Evolutionary conservation across 2,888 invertebrate genomes (phyloP).

Genomic region (Diaperis boleti): DNA sequence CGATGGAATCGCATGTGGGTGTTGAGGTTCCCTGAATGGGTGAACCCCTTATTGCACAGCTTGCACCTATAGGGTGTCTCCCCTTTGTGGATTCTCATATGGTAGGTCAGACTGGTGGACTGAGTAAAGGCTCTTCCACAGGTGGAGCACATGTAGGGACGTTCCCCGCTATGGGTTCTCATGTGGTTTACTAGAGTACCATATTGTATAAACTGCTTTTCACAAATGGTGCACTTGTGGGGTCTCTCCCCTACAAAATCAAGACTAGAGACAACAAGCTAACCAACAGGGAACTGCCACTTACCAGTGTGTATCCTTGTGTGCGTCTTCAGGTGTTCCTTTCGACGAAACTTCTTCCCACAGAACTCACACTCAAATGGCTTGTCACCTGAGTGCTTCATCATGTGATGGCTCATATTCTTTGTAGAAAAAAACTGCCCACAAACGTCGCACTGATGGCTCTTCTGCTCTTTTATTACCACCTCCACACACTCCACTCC

Average conservation of each 20-base stretch:
- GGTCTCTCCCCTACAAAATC: slow-evolving; percentile 51
- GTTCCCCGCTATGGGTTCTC: slow-evolving; percentile 50
- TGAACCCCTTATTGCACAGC: slow-evolving; percentile 55
- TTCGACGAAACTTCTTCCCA: slow-evolving; percentile 52
- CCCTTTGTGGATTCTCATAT: slow-evolving; percentile 55
- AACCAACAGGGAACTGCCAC: not conserved
- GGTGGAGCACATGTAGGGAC: slow-evolving; percentile 49
- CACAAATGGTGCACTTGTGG: slow-evolving; percentile 50
- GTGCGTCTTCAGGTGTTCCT: slow-evolving; percentile 56
- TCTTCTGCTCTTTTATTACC: slow-evolving; percentile 25
- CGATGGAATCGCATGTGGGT: slow-evolving; percentile 58
- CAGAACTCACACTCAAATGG: slow-evolving; percentile 55
- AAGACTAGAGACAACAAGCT: no score
- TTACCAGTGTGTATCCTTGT: slow-evolving; percentile 57
- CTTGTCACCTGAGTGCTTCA: slow-evolving; percentile 53
- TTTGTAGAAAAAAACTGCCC: slow-evolving; percentile 53
- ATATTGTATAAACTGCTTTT: slow-evolving; percentile 52
- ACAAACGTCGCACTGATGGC: slow-evolving; percentile 55
- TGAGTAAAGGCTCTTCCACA: slow-evolving; percentile 58
- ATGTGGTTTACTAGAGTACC: slow-evolving; percentile 49
- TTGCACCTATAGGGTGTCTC: slow-evolving; percentile 55
- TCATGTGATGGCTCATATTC: slow-evolving; percentile 53
- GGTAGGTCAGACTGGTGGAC: slow-evolving; percentile 53
- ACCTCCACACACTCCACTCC: not conserved
- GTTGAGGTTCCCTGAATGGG: slow-evolving; percentile 56